A percentile compares a stretch with the other conserved stretches of the same genome.
Conservation (phyloP, 2,888 invertebrate species). For the Minunthozetes semirufus region DNA sequence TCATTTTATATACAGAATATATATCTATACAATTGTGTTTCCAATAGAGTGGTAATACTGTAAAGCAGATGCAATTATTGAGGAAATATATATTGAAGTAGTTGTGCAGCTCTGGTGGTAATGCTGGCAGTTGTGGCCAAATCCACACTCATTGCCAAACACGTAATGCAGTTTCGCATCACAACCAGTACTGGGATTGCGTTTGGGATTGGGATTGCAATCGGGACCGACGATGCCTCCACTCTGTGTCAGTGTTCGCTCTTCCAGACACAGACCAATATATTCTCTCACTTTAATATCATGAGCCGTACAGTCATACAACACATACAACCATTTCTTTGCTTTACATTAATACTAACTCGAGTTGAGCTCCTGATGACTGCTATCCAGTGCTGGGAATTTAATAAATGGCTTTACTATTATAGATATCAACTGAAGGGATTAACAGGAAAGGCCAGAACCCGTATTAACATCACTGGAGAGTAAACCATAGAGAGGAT, state of each 20-base stretch:
- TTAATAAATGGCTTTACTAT: constrained; percentile 27
- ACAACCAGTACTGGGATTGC: background rate
- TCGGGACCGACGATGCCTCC: background rate
- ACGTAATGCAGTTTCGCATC: constrained; percentile 21
- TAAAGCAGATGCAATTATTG: constrained; percentile 4
- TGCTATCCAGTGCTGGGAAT: constrained; percentile 17
- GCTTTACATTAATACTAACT: constrained; percentile 19
- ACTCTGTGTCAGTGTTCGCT: background rate
- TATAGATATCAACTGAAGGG: constrained; percentile 20
- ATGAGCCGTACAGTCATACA: no score
- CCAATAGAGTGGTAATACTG: background rate
- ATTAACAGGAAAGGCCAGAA: constrained; percentile 24
- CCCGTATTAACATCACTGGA: background rate
- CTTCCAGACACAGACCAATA: constrained; percentile 1
- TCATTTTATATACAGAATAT: background rate
- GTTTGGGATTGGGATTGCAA: constrained; percentile 9
- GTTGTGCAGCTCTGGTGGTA: background rate
- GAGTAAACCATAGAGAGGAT: background rate
- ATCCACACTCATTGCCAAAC: constrained; percentile 17
- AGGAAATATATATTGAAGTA: constrained; percentile 12
- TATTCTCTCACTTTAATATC: background rate
- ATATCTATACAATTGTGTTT: background rate
- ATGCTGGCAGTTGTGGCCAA: background rate
- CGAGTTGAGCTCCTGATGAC: constrained; percentile 22
- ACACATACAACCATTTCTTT: background rate